Conservation (phyloP, 2,888 invertebrate genomes). For the Balanococcus diminutus region DNA sequence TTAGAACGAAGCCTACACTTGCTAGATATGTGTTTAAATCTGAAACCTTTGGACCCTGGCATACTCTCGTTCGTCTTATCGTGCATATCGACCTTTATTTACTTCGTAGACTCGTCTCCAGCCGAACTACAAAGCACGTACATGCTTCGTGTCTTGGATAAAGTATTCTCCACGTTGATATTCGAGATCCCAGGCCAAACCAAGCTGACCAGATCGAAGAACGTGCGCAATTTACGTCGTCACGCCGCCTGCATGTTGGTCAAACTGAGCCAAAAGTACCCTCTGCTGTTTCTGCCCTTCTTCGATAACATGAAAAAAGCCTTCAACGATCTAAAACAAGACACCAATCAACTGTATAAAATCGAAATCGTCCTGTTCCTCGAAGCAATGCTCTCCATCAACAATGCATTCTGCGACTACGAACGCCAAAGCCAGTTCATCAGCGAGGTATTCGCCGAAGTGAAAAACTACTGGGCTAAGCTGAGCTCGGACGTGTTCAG, state of each 20-base stretch:
- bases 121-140: slow-evolving; percentile 60
- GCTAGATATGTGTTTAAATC: slow-evolving; percentile 77
- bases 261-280: slow-evolving; percentile 87
- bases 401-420: slow-evolving; percentile 89
- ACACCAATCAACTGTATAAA: slow-evolving; percentile 22
- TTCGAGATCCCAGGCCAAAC: slow-evolving; percentile 62
- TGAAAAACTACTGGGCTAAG: slow-evolving; percentile 55
- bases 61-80: slow-evolving; percentile 84
- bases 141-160: slow-evolving; percentile 80
- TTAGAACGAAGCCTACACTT: slow-evolving; percentile 77
- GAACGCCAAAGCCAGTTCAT: slow-evolving; percentile 74
- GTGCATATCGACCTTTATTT: slow-evolving; percentile 88
- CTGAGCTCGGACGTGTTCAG: slow-evolving; percentile 40
- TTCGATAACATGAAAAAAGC: slow-evolving; percentile 68
- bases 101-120: slow-evolving; percentile 86
- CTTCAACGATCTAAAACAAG: slow-evolving; percentile 32
- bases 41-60: slow-evolving; percentile 78
- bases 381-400: slow-evolving; percentile 80
- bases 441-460: slow-evolving; percentile 65
- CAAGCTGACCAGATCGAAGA: slow-evolving; percentile 16
- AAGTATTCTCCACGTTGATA: slow-evolving; percentile 84
- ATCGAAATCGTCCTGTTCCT: slow-evolving; percentile 45
- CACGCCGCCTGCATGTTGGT: slow-evolving; percentile 91
- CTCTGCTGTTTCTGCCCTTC: slow-evolving; percentile 80
- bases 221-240: slow-evolving; percentile 64